Percentiles rank a stretch among this genome's conserved stretches.
Evolutionary conservation across 2,888 invertebrate species (phyloP).

Genomic region (Criorhina ranunculi): DNA sequence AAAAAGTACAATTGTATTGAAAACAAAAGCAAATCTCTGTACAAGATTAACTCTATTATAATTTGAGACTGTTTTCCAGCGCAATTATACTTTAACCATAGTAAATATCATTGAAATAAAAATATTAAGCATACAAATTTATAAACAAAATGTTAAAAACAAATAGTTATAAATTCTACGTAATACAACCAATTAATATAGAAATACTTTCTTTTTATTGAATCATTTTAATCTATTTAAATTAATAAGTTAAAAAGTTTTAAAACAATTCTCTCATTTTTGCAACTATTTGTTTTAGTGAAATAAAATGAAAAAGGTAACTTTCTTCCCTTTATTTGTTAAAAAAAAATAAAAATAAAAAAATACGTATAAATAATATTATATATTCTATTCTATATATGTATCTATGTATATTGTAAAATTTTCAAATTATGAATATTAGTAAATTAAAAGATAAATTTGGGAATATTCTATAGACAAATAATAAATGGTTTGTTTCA

Average conservation of each 20-base stretch:
- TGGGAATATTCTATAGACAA: conserved; percentile 64
- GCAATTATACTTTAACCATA: conserved; percentile 71
- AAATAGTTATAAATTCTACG: conserved; percentile 38
- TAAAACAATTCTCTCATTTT: background rate
- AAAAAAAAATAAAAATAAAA: conserved; percentile 41
- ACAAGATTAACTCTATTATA: conserved; percentile 43
- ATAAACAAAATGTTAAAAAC: conserved; percentile 36
- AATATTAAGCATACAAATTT: conserved; percentile 45
- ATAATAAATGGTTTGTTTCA: conserved; percentile 49
- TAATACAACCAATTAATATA: conserved; percentile 7
- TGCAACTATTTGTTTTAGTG: conserved; percentile 3
- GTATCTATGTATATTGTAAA: conserved; percentile 76
- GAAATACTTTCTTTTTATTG: too few species aligned
- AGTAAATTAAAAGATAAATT: conserved; percentile 61
- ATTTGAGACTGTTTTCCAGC: conserved; percentile 74
- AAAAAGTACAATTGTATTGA: conserved; percentile 18
- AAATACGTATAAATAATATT: conserved; percentile 46
- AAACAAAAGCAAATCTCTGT: conserved; percentile 23
- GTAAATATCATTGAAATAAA: conserved; percentile 43
- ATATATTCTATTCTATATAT: conserved; percentile 63
- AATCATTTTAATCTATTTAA: conserved; percentile 18
- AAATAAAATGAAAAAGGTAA: conserved; percentile 4
- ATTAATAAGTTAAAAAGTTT: conserved; percentile 24
- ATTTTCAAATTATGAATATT: conserved; percentile 70
- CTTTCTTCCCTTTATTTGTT: conserved; percentile 62